Evolutionary conservation across 2,888 invertebrate species (phyloP), one percentile per base, ranked within the genome.

Genomic region (Doris montereyensis): DNA sequence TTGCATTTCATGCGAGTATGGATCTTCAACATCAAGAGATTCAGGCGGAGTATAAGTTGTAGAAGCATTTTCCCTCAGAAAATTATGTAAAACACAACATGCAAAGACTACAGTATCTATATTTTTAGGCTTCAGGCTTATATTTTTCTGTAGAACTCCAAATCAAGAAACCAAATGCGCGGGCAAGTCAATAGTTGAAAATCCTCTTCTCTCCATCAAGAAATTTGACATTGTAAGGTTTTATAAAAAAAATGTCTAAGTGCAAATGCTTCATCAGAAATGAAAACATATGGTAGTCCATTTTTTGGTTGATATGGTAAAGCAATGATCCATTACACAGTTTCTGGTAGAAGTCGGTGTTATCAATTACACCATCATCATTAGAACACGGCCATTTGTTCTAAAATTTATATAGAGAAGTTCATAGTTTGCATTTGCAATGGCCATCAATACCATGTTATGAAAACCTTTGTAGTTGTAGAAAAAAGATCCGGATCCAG

Each of bases 31-130:
- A 60, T 60, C 60, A 24, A 60, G 8, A 60, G 60, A 60, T 60
- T 60, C 60, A 60, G 60, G 60, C 60, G 60, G 60, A 24, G 60
- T 60, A n/a, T 60, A 60, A 60, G 4, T 60, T 24, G 17, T 24
- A 60, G 60, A n/a, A 35, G 41, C 17, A n/a, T 72, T 35, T 72
- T 41, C 52, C 28, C 52, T 17, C 5, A 72, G 24, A 21, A 72
- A 35, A 17, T 41, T 72, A 57, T 72, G 72, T 21, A 72, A 41
- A 21, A 26, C 72, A 72, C 72, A 72, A 72, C 52, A 72, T 41
- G 72, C 72, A 35, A 72, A 26, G 24, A 72, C 52, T 4, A 26
- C 26, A 26, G 26, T 41, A 5, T 72, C 52, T 72, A 72, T 41
- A 52, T 35, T 72, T 41, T 72, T 57, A 4, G 72, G 72, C 72